Evolutionary conservation across 1,140 invertebrate genomes (phyloP), one percentile per base, ranked within the genome.

Genomic region (Aradophagus sp.): DNA sequence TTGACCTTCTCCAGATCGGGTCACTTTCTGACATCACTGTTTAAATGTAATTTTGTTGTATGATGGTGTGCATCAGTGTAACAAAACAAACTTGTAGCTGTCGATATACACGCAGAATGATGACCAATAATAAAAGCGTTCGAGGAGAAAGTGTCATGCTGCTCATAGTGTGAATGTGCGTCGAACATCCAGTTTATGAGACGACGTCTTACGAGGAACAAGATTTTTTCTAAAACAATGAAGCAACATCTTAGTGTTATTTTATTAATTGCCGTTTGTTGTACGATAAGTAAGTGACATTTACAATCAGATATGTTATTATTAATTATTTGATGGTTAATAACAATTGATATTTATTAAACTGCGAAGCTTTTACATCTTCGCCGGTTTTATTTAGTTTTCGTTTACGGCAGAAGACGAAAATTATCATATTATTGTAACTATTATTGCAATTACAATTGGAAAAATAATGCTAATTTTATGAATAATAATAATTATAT

Each of bases 11-110:
- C 13, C 26, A 8, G 41, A 47, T 47, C 50, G 34, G 41, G 41
- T 47, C 42, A 38, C 12, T 44, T 53, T 65, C 41, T 65, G 48
- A 65, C 61, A 65, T 65, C 61, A 55, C 34, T 10, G 38, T 47
- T 34, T 23, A 15, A 27, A 15, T n/a, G 16, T 36, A 16, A 55
- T 23, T 45, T 14, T 32, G 14, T 14, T 16, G 5, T 58, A 27
- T 29, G 27, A 41, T 47, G 31, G 41, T 45, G 41, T 58, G 29
- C 23, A 20, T 32, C 10, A 50, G n/a, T 13, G 42, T 45, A 29
- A 27, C 12, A n/a, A 36, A 52, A 52, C 44, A 44, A 52, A 52
- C 58, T 48, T 7, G 35, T 50, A 36, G 13, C 8, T 23, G 8
- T 7, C 10, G 23, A 31, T 11, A 27, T 12, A 36, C 15, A 27